These are phyloP conservation scores for Aulostomus chinensis DNA, from an alignment of 2,797 vertebrate genomes.

Conservation along the genomic window DNA sequence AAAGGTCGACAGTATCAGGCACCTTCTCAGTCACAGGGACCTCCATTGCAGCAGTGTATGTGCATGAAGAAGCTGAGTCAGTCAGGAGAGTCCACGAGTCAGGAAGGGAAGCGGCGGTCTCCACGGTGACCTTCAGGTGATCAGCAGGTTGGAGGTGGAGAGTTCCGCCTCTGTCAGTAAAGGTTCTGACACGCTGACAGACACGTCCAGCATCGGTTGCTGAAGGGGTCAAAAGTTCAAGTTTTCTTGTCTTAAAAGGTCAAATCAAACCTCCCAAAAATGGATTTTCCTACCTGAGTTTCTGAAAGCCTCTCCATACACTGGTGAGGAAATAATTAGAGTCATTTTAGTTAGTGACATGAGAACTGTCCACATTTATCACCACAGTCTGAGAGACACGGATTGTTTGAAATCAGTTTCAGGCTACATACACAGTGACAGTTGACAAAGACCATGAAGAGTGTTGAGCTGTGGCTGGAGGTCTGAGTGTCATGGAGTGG, in stretches of 20 bases:
- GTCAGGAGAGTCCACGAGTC: slow-evolving; percentile 71
- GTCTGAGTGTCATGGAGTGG: too few relatives aligned
- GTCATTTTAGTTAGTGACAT: too few relatives aligned
- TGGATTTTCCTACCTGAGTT: not conserved
- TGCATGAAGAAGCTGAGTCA: slow-evolving; percentile 52
- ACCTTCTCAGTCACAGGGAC: slow-evolving; percentile 84
- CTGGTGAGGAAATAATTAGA: too few relatives aligned
- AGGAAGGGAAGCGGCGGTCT: slow-evolving; percentile 87
- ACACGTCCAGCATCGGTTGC: slow-evolving; percentile 83
- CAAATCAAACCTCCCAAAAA: not conserved
- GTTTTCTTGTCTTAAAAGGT: too few relatives aligned
- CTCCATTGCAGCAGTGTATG: slow-evolving; percentile 82
- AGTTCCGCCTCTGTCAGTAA: slow-evolving; percentile 81
- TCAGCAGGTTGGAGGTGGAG: slow-evolving; percentile 83
- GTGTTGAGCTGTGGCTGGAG: too few relatives aligned
- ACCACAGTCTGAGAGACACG: too few relatives aligned
- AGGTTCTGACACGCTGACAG: slow-evolving; percentile 75
- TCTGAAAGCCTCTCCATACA: slow-evolving; percentile 1
- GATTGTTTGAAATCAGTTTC: too few relatives aligned
- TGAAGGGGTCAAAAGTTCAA: slow-evolving; percentile 17
- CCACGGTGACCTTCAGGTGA: slow-evolving; percentile 85
- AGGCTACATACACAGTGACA: too few relatives aligned
- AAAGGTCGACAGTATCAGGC: too few relatives aligned
- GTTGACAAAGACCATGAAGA: too few relatives aligned
- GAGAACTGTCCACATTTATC: too few relatives aligned